These are phyloP conservation scores for Heterodera filipjevi DNA, from an alignment of 2,888 invertebrate species.

Conservation along the genomic window DNA sequence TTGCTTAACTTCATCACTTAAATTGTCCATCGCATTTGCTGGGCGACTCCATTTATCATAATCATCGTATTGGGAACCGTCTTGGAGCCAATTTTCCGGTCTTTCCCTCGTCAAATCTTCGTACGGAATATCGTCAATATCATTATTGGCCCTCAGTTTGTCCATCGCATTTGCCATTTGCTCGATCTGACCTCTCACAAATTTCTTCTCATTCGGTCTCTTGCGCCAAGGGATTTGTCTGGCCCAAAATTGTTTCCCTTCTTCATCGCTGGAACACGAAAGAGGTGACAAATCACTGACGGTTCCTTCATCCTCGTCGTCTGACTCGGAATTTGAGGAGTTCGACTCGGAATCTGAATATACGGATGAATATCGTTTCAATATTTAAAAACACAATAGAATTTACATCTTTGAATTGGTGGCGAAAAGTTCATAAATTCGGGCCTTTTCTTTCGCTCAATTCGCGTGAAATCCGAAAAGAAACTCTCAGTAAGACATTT, in stretches of 20 bases:
- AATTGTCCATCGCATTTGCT: not conserved
- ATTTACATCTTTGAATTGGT: not conserved
- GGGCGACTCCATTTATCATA: not conserved
- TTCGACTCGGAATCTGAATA: not conserved
- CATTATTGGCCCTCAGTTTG: not conserved
- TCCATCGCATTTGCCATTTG: not conserved
- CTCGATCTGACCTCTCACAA: not conserved
- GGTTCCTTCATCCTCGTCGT: not conserved
- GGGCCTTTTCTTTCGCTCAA: conserved; percentile 6
- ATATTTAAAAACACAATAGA: not conserved
- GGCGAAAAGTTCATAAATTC: not conserved
- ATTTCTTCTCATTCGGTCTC: not conserved
- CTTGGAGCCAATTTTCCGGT: not conserved
- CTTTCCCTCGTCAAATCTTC: not conserved
- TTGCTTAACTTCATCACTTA: not conserved
- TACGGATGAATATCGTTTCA: too few species aligned
- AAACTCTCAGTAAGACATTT: not conserved
- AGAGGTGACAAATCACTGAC: conserved; percentile 5
- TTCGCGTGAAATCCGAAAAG: not conserved
- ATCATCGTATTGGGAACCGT: not conserved
- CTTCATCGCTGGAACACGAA: conserved; percentile 10
- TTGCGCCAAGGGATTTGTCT: not conserved
- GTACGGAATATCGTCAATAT: not conserved
- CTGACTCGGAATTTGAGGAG: not conserved
- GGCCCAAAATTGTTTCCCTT: conserved; percentile 1